Percentiles rank a stretch among this genome's conserved stretches.
These are phyloP conservation scores for Stigmatopora nigra DNA, from an alignment of 2,113 vertebrate genomes.

Conservation along the genomic window DNA sequence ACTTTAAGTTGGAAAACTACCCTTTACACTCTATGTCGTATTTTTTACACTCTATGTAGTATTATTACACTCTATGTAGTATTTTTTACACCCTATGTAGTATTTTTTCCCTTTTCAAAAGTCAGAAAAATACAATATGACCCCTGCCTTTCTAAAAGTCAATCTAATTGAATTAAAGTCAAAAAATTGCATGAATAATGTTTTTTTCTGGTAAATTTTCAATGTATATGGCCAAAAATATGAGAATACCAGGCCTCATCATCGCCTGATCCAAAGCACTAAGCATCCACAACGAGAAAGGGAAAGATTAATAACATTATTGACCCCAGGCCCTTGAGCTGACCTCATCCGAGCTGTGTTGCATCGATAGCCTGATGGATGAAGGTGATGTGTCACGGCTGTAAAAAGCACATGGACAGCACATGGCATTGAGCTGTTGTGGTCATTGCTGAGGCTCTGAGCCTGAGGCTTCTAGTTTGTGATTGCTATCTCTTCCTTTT, in stretches of 20 bases:
- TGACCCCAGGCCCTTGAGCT: background rate
- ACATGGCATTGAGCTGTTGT: constrained; percentile 2
- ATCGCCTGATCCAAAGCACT: background rate
- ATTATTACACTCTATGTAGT: too few species aligned
- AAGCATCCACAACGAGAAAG: background rate
- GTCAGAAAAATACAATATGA: too few species aligned
- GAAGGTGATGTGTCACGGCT: constrained; percentile 16
- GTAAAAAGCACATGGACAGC: constrained; percentile 12
- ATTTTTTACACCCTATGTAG: too few species aligned
- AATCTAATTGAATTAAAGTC: too few species aligned
- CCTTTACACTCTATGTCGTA: too few species aligned
- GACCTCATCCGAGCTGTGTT: background rate
- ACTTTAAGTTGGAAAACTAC: too few species aligned
- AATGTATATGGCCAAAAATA: background rate
- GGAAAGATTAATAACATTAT: constrained; percentile 3
- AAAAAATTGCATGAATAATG: background rate
- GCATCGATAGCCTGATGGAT: constrained; percentile 1
- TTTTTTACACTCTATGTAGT: too few species aligned
- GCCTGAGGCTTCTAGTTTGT: background rate
- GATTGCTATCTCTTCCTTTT: background rate
- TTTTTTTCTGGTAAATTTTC: background rate
- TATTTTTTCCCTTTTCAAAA: too few species aligned
- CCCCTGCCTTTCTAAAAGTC: too few species aligned
- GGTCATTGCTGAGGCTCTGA: constrained; percentile 7
- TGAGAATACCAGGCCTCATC: background rate